Conservation (phyloP, 2,113 vertebrate genomes). For the Motacilla tschutschensis region DNA sequence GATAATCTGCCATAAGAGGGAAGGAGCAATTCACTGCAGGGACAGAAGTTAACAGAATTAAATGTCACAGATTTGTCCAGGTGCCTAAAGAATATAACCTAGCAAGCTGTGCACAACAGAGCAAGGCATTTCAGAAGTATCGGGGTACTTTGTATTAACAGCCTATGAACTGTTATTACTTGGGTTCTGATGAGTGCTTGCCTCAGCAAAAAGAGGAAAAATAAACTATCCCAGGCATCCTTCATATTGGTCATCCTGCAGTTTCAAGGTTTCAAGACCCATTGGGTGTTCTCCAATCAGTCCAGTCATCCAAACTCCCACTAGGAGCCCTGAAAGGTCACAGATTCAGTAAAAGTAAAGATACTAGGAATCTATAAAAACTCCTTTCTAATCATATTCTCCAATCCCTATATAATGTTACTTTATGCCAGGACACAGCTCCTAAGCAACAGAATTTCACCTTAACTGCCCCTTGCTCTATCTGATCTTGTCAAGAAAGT, state of each 20-base stretch:
- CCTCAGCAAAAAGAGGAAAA: conserved; percentile 38
- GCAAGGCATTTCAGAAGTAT: conserved; percentile 11
- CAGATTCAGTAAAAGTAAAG: not conserved
- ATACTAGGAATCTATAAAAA: not conserved
- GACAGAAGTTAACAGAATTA: conserved; percentile 23
- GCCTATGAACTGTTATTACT: conserved; percentile 30
- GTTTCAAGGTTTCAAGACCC: conserved; percentile 12
- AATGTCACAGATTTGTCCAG: conserved; percentile 16
- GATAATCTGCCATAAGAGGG: not conserved
- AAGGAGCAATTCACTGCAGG: not conserved
- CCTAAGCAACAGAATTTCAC: not conserved
- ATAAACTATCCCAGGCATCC: conserved; percentile 3
- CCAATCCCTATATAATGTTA: not conserved
- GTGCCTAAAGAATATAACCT: conserved; percentile 8
- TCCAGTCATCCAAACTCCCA: not conserved
- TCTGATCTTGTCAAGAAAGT: not conserved
- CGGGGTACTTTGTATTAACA: conserved; percentile 20
- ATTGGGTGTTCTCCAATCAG: not conserved
- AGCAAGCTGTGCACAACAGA: conserved; percentile 1
- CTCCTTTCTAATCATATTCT: not conserved
- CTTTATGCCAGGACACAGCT: not conserved
- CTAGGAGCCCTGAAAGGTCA: not conserved
- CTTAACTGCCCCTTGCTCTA: not conserved
- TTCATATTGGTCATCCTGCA: not conserved
- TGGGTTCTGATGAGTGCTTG: not conserved